phyloP scores from a whole-genome alignment of 2,888 invertebrate species.

The Myopa tessellatipennis region DNA sequence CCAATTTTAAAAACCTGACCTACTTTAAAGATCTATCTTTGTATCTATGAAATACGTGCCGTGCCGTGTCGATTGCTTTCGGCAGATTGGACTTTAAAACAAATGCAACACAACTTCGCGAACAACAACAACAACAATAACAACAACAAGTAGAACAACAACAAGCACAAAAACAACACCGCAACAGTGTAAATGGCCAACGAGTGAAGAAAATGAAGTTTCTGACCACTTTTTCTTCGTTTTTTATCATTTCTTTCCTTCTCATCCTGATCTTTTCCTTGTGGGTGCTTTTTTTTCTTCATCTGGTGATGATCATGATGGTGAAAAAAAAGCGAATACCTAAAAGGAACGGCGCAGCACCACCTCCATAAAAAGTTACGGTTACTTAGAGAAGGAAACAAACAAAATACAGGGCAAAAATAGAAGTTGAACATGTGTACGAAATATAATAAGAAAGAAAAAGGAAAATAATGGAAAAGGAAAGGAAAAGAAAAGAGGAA shows the following conservation, averaged over 20 bases:
- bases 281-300: too few species aligned
- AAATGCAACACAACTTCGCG: not conserved
- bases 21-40: constrained; percentile 5
- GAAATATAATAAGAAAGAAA: too few species aligned
- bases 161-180: not conserved
- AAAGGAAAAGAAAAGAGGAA: too few species aligned
- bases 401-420: not conserved
- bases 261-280: too few species aligned
- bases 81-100: constrained; percentile 11
- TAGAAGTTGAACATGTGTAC: too few species aligned
- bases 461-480: too few species aligned
- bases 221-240: not conserved
- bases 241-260: not conserved
- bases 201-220: constrained; percentile 3
- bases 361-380: too few species aligned
- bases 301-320: too few species aligned
- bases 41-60: constrained; percentile 10
- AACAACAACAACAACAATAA: not conserved
- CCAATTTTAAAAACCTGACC: constrained; percentile 14
- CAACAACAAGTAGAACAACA: not conserved
- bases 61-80: not conserved
- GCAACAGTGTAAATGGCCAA: too few species aligned
- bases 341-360: too few species aligned
- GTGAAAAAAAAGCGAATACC: too few species aligned
- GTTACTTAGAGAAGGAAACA: not conserved